Evolutionary conservation across 1,140 invertebrate genomes (phyloP).

Genomic region (Drosophila baimaii): DNA sequence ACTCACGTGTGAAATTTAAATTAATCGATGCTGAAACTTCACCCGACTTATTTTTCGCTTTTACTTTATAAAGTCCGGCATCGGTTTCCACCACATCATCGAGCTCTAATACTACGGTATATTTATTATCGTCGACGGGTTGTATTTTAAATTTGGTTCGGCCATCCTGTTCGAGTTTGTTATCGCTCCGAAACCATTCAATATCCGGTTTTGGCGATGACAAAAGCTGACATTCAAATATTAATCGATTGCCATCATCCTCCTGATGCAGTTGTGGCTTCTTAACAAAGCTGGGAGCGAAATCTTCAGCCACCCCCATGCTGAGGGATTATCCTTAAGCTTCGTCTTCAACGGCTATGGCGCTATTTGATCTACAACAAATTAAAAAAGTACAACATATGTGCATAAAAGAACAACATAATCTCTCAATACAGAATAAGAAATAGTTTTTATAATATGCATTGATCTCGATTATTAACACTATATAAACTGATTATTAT

Average conservation of each 20-base stretch:
- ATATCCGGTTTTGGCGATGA: constrained; percentile 95
- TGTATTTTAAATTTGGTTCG: constrained; percentile 94
- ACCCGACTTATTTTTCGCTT: constrained; percentile 98
- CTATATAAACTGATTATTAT: too few species aligned
- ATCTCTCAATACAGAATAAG: neutral
- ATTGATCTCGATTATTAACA: too few species aligned
- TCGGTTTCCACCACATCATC: constrained; percentile 98
- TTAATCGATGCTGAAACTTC: constrained; percentile 99
- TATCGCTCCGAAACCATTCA: constrained; percentile 95
- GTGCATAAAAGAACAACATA: too few species aligned
- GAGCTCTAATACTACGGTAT: constrained; percentile 95
- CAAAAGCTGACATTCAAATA: constrained; percentile 97
- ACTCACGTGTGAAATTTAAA: constrained; percentile 99
- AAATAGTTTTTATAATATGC: too few species aligned
- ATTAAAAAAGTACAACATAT: too few species aligned
- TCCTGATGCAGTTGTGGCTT: constrained; percentile 98
- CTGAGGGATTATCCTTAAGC: constrained; percentile 62
- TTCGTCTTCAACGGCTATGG: constrained; percentile 63
- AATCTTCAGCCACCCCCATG: constrained; percentile 89
- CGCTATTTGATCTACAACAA: constrained; percentile 49
- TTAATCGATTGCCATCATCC: constrained; percentile 96
- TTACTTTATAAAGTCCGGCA: constrained; percentile 98
- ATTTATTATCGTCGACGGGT: constrained; percentile 93
- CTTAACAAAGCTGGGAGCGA: constrained; percentile 98
- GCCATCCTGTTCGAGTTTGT: constrained; percentile 91